Evolutionary conservation across 1,140 invertebrate species (phyloP).

Genomic region (Drosophila kikkawai): DNA sequence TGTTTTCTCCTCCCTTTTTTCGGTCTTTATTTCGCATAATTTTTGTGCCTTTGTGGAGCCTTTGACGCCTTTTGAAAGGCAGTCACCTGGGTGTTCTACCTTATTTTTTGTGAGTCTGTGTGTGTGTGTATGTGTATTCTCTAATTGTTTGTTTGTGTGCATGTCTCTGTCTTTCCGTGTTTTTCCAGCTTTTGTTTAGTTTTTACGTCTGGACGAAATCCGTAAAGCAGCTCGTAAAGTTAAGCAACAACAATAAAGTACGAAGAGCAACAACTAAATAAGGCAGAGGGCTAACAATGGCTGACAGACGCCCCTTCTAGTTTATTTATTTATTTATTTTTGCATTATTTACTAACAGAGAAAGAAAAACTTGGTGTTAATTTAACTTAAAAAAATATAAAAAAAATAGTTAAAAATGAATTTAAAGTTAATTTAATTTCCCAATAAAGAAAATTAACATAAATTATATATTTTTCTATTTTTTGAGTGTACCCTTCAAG

Average conservation of each 20-base stretch:
- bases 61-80: conserved; percentile 74
- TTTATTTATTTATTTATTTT: conserved; percentile 27
- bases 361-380: background rate
- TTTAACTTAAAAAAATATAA: background rate
- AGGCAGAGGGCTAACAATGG: conserved; percentile 60
- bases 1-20: conserved; percentile 33
- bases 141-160: conserved; percentile 79
- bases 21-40: conserved; percentile 74
- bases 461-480: background rate
- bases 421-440: background rate
- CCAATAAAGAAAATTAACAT: background rate
- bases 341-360: conserved; percentile 15
- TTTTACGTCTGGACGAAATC: conserved; percentile 79
- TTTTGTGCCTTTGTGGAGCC: conserved; percentile 60
- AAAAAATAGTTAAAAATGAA: background rate
- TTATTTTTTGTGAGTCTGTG: conserved; percentile 39
- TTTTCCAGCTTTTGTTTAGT: conserved; percentile 70
- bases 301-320: background rate
- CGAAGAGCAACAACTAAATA: conserved; percentile 77
- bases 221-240: conserved; percentile 79
- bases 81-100: conserved; percentile 51
- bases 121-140: conserved; percentile 39
- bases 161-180: conserved; percentile 28
- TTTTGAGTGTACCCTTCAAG: conserved; percentile 20
- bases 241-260: conserved; percentile 59